phyloP scores from a whole-genome alignment of 2,888 invertebrate species.

The Slavum lentiscoides region DNA sequence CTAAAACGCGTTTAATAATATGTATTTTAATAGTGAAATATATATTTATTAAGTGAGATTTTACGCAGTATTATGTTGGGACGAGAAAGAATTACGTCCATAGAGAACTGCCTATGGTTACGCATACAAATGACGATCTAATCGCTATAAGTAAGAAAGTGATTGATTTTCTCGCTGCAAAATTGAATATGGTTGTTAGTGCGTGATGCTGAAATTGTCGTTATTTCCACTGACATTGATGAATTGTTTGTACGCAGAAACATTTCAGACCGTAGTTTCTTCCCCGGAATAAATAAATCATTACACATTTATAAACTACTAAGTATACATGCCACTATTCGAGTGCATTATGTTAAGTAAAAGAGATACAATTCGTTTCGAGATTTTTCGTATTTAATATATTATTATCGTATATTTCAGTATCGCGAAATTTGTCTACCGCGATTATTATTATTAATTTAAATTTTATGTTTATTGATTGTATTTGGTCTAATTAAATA shows the following conservation, averaged over 20 bases:
- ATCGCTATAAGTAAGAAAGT: constrained; percentile 8
- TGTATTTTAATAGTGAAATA: not conserved
- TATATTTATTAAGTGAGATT: not conserved
- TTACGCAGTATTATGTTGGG: not conserved
- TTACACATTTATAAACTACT: constrained; percentile 10
- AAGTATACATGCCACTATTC: not conserved
- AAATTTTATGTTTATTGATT: too few species aligned
- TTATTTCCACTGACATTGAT: constrained; percentile 20
- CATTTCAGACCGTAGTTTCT: not conserved
- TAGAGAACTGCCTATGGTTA: not conserved
- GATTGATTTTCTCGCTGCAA: constrained; percentile 15
- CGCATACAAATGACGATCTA: constrained; percentile 19
- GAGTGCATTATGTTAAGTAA: not conserved
- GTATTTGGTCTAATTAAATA: too few species aligned
- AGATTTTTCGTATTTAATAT: too few species aligned
- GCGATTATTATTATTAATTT: too few species aligned
- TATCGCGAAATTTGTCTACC: too few species aligned
- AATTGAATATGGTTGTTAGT: not conserved
- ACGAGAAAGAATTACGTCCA: not conserved
- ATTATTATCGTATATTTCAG: too few species aligned
- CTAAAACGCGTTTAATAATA: not conserved
- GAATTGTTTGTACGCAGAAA: constrained; percentile 8
- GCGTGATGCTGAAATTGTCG: constrained; percentile 6
- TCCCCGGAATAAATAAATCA: constrained; percentile 13
- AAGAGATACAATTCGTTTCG: not conserved